phyloP scores from a whole-genome alignment of 2,113 vertebrate genomes.

The Lycaon pictus region DNA sequence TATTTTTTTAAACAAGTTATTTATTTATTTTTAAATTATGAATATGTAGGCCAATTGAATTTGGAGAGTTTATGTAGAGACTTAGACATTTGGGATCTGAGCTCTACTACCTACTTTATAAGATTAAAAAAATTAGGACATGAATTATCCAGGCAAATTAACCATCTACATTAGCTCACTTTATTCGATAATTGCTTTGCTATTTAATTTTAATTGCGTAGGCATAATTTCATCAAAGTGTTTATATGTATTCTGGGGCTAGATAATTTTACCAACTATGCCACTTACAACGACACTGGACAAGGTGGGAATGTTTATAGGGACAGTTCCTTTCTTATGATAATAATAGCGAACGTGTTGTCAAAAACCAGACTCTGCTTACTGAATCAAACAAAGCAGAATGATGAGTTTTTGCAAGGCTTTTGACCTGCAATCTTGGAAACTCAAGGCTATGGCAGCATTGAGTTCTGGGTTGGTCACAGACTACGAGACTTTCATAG shows the following conservation, averaged over 20 bases:
- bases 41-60: not conserved
- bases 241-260: not conserved
- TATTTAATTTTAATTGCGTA: slow-evolving; percentile 38
- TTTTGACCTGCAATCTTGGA: not conserved
- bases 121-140: slow-evolving; percentile 7
- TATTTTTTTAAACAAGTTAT: slow-evolving; percentile 25
- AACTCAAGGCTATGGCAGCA: not conserved
- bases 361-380: not conserved
- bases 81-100: not conserved
- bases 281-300: not conserved
- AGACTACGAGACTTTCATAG: not conserved
- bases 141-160: slow-evolving; percentile 27
- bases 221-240: not conserved
- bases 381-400: not conserved
- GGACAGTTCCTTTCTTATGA: not conserved
- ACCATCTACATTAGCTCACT: not conserved
- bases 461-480: not conserved
- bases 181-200: slow-evolving; percentile 16
- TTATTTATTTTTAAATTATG: not conserved
- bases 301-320: not conserved
- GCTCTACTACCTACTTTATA: not conserved
- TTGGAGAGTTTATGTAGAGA: not conserved
- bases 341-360: not conserved
- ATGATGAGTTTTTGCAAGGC: not conserved
- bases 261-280: not conserved